These are phyloP conservation scores for Volucella zonaria DNA, from an alignment of 2,888 invertebrate species.

Conservation along the genomic window DNA sequence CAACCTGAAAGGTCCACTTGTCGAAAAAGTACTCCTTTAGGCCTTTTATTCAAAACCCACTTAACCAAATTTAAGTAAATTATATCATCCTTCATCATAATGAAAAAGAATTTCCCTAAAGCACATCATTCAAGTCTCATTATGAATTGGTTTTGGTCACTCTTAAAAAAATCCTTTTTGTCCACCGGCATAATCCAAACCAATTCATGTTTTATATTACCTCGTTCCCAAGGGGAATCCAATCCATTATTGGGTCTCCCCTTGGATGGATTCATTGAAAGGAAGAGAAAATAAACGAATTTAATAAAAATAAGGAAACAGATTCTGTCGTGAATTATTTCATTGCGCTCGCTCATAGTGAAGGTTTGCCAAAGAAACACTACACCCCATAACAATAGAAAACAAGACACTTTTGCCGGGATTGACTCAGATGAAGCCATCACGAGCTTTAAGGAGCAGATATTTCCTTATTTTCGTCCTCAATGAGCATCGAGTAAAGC, in stretches of 20 bases:
- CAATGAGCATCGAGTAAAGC: slow-evolving; percentile 42
- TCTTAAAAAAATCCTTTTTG: slow-evolving; percentile 25
- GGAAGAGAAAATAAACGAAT: slow-evolving; percentile 46
- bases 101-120: slow-evolving; percentile 9
- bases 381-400: slow-evolving; percentile 7
- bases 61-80: no score
- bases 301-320: slow-evolving; percentile 37
- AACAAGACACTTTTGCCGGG: not conserved
- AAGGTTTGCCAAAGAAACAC: slow-evolving; percentile 21
- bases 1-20: no score
- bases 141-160: slow-evolving; percentile 23
- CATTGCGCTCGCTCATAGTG: not conserved
- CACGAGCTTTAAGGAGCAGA: not conserved
- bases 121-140: slow-evolving; percentile 29
- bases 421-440: no score
- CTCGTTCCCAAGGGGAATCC: slow-evolving; percentile 55
- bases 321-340: slow-evolving; percentile 43
- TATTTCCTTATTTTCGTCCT: slow-evolving; percentile 51
- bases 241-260: slow-evolving; percentile 61
- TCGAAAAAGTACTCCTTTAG: no score
- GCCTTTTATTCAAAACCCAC: no score
- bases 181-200: slow-evolving; percentile 6
- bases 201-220: slow-evolving; percentile 61
- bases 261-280: slow-evolving; percentile 47
- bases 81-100: no score